Evolutionary conservation across 2,113 vertebrate species (phyloP).

Genomic region (Gambusia affinis): DNA sequence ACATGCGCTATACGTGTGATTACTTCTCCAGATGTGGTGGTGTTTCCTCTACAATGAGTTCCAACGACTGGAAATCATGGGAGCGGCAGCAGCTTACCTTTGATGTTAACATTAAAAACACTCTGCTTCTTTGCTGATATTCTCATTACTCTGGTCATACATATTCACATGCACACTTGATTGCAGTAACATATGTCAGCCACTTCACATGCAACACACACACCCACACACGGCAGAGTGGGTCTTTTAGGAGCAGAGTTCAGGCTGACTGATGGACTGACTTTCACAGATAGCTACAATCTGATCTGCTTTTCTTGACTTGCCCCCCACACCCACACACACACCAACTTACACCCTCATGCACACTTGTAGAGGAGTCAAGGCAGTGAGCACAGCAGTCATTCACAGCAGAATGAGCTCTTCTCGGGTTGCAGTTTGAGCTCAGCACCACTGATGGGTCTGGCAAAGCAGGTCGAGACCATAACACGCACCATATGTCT

Average conservation of each 20-base stretch:
- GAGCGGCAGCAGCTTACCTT: constrained; percentile 16
- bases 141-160: constrained; percentile 53
- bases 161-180: constrained; percentile 63
- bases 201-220: constrained; percentile 29
- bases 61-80: constrained; percentile 44
- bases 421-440: constrained; percentile 45
- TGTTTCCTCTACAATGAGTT: constrained; percentile 41
- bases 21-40: constrained; percentile 59
- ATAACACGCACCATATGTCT: constrained; percentile 54
- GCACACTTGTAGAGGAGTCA: constrained; percentile 4
- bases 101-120: constrained; percentile 37
- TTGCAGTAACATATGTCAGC: constrained; percentile 49
- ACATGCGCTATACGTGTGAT: constrained; percentile 6
- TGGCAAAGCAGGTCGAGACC: constrained; percentile 40
- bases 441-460: constrained; percentile 37
- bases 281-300: constrained; percentile 44
- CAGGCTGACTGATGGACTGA: constrained; percentile 50
- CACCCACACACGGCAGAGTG: constrained; percentile 12
- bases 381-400: constrained; percentile 6
- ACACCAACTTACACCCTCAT: constrained; percentile 6
- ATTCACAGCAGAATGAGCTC: constrained; percentile 40
- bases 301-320: constrained; percentile 38
- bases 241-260: constrained; percentile 17
- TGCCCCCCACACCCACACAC: background rate
- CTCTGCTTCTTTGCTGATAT: constrained; percentile 30